Base-by-base conservation (phyloP, 1,140 invertebrate genomes). In the Argopecten irradians region DNA sequence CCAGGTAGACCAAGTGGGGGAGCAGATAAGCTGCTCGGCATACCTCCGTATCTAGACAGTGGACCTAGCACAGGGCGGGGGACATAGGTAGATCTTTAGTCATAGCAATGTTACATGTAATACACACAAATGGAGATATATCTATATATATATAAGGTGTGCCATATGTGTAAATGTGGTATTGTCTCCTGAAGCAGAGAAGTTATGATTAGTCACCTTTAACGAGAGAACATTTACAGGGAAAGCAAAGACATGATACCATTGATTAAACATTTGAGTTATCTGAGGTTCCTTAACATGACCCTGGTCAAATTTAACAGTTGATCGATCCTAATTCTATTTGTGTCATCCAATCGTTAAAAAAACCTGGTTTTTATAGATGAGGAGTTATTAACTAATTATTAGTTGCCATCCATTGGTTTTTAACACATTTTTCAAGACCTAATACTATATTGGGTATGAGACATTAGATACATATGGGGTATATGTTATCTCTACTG, bases 111-210 rank as follows among this genome's bases (percentile, higher is more conserved):
- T 71, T 71, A 71, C 16, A 71, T 71, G 55, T 71, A 28, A 71
- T 71, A 71, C 55, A 71, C 55, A 71, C 55, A 28, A 71, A 71
- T 71, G 55, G n/a, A 71, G n/a, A 71, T 71, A 71, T 71, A 46
- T 19, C 5, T 39, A 39, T 39, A 39, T 39, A 39, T 5, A 46
- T 11, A 2, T 46, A 46, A n/a, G n/a, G n/a, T 46, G 22, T 16
- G 19, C 43, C 43, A 46, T 46, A 46, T 46, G 43, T 46, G 28
- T 71, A n/a, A 71, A 71, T 71, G 55, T 7, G 28, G n/a, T 71
- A 71, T n/a, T 71, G 22, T 55, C 22, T 71, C 55, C 55, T 28
- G 55, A 28, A 71, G 55, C 55, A 71, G 1, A 71, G 13, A 28
- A 71, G 16, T 2, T 46, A 11, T 46, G 43, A 46, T 46, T 46